Percentiles rank a stretch among this genome's conserved stretches.
phyloP scores from a whole-genome alignment of 2,888 invertebrate species.

The Philopedon plagiatum region DNA sequence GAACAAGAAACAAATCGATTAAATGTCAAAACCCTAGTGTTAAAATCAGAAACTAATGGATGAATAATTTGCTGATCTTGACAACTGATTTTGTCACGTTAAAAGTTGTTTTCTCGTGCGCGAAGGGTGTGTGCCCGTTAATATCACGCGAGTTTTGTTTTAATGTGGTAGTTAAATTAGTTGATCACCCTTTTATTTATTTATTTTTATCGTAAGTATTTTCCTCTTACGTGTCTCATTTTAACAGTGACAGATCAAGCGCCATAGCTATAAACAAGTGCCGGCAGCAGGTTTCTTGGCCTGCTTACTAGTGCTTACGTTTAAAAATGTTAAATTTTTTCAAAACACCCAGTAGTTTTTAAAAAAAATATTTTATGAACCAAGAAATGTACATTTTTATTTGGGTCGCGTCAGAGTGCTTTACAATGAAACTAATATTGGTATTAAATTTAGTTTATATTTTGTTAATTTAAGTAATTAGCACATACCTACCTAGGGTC shows the following conservation, averaged over 20 bases:
- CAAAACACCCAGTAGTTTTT: not conserved
- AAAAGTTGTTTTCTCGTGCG: conserved; percentile 59
- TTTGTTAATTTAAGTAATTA: conserved; percentile 16
- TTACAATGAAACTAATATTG: too few relatives aligned
- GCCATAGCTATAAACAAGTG: conserved; percentile 55
- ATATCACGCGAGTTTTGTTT: conserved; percentile 59
- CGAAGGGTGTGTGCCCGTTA: conserved; percentile 62
- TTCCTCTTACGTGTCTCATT: conserved; percentile 31
- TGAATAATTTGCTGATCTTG: conserved; percentile 45
- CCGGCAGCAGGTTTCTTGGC: conserved; percentile 54
- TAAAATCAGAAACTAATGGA: conserved; percentile 5
- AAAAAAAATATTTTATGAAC: not conserved
- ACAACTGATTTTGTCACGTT: conserved; percentile 60
- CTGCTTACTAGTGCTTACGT: conserved; percentile 47
- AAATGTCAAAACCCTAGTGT: conserved; percentile 16
- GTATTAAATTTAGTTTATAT: not conserved
- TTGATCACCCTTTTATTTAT: conserved; percentile 53
- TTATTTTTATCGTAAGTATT: conserved; percentile 57
- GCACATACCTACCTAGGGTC: too few relatives aligned
- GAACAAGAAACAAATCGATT: not conserved
- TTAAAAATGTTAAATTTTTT: conserved; percentile 27
- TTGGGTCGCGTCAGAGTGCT: too few relatives aligned
- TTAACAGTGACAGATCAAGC: conserved; percentile 51
- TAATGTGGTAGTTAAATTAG: conserved; percentile 62
- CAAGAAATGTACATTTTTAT: not conserved